phyloP scores from a whole-genome alignment of 2,113 vertebrate species.

The Channa argus region DNA sequence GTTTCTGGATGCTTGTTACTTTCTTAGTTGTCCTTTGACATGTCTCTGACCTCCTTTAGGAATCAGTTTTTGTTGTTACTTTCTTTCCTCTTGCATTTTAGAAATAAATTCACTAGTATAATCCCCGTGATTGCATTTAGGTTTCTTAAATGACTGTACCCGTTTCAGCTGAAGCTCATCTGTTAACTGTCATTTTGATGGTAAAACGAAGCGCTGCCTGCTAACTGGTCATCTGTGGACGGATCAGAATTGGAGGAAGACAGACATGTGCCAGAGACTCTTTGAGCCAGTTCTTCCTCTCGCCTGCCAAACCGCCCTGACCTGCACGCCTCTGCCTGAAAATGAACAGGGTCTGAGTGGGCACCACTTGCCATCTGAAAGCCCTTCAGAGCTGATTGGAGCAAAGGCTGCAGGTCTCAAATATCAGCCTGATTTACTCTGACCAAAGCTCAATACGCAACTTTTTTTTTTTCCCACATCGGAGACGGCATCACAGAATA shows the following conservation, averaged over 20 bases:
- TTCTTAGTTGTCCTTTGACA: no score
- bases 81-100: no score
- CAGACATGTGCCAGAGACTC: constrained; percentile 19
- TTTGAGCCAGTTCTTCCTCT: constrained; percentile 24
- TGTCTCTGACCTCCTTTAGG: no score
- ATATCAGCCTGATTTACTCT: constrained; percentile 5
- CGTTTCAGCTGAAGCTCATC: no score
- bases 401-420: constrained; percentile 11
- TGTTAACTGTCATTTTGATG: no score
- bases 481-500: background rate
- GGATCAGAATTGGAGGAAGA: constrained; percentile 22
- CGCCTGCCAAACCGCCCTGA: constrained; percentile 36
- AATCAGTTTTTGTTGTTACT: no score
- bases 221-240: constrained; percentile 12
- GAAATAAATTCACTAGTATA: no score
- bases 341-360: constrained; percentile 29
- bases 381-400: constrained; percentile 23
- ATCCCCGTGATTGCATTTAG: no score
- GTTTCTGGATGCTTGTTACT: no score
- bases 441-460: background rate
- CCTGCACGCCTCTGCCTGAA: constrained; percentile 22
- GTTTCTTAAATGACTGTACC: no score
- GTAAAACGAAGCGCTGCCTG: no score
- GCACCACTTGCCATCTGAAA: constrained; percentile 19
- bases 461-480: background rate